phyloP scores from a whole-genome alignment of 1,140 invertebrate species.

The Calycopis cecrops region DNA sequence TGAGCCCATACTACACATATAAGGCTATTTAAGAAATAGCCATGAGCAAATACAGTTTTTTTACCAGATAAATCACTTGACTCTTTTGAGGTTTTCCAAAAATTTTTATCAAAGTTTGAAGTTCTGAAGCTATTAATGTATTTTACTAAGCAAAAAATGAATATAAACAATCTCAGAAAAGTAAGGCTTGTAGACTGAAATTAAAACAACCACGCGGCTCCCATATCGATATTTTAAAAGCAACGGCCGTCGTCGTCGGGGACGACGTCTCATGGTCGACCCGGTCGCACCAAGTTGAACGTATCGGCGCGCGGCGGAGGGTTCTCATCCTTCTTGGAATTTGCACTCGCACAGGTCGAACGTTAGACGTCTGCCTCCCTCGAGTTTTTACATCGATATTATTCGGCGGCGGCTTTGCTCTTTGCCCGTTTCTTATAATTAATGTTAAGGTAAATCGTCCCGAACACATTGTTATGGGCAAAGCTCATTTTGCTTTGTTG shows the following conservation, averaged over 20 bases:
- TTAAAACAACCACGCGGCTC: too few relatives aligned
- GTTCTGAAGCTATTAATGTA: too few relatives aligned
- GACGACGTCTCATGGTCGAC: constrained; percentile 24
- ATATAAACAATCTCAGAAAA: too few relatives aligned
- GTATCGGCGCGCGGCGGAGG: constrained; percentile 42
- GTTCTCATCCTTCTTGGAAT: constrained; percentile 65
- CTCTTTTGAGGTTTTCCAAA: too few relatives aligned
- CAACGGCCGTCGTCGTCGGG: constrained; percentile 43
- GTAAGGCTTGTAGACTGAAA: too few relatives aligned
- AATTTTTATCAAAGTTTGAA: too few relatives aligned
- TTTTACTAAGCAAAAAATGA: too few relatives aligned
- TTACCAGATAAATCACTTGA: too few relatives aligned
- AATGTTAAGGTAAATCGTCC: constrained; percentile 3
- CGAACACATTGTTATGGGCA: neutral
- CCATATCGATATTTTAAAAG: constrained; percentile 35
- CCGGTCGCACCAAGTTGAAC: constrained; percentile 48
- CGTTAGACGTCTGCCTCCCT: constrained; percentile 32
- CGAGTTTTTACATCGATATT: constrained; percentile 22
- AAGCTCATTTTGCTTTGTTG: too few relatives aligned
- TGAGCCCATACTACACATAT: too few relatives aligned
- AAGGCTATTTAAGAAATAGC: too few relatives aligned
- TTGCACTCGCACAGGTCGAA: constrained; percentile 56
- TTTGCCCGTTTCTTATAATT: constrained; percentile 19
- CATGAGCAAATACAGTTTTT: too few relatives aligned
- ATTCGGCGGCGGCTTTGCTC: constrained; percentile 12